Evolutionary conservation across 2,113 vertebrate species (phyloP), one percentile per base, ranked within the genome.

Genomic region (Bostrychus sinensis): DNA sequence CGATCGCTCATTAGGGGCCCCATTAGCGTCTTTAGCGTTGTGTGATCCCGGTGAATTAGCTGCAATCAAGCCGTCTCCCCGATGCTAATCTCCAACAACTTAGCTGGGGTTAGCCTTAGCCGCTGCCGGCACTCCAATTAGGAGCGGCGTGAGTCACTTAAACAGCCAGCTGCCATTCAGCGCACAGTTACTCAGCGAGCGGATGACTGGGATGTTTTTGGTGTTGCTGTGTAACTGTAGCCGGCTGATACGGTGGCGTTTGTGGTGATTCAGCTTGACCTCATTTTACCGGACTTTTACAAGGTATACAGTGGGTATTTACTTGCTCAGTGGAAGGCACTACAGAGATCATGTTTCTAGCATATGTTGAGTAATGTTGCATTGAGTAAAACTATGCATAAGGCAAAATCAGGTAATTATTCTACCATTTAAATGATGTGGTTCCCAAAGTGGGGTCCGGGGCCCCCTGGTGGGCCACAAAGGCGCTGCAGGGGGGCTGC

Each of bases 51-150:
- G 41, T 43, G 39, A 81, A 74, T 84, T 82, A 79, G 75, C 68
- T 59, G 78, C 72, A 79, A 78, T 74, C 72, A 80, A 82, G 77
- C 57, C 9, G 10, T 72, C 61, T 74, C 36, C 59, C 62, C 79
- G 75, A 84, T 78, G 71, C 73, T 83, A 75, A 84, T 86, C 63
- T 65, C 62, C 66, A 78, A 12, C 77, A 79, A 78, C 60, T 81
- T 57, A 84, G 82, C 48, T n/a, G 25, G 68, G 77, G 85, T 80
- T 84, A 79, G 72, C 42, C 9, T n/a, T 64, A 74, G 68, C 80
- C 56, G 60, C 70, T 56, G 66, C 53, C 0, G 56, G 64, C 58
- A 6, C 32, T 57, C 45, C 62, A 69, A 22, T 78, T 53, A 62
- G 38, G 50, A 78, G 23, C 38, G 0, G 1, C 16, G 57, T 66